A percentile compares a stretch with the other conserved stretches of the same genome.
These are phyloP conservation scores for Neopipo cinnamomea DNA, from an alignment of 2,113 vertebrate species.

Conservation along the genomic window DNA sequence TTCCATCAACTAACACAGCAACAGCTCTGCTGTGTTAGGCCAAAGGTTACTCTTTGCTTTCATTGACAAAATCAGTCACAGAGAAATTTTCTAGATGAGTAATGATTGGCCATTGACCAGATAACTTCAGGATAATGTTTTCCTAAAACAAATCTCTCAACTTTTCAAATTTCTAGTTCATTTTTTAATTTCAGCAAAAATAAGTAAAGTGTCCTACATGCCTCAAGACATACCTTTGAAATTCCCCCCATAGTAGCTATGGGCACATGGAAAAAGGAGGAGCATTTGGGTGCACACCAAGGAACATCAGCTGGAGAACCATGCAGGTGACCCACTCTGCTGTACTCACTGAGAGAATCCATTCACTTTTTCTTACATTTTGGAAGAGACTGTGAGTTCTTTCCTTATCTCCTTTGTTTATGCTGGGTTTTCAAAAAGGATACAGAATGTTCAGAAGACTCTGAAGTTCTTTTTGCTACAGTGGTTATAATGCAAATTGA, in stretches of 20 bases:
- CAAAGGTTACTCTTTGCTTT: not conserved
- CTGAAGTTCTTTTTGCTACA: not conserved
- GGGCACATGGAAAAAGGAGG: not conserved
- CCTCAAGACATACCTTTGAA: not conserved
- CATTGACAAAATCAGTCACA: not conserved
- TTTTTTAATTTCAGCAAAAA: not conserved
- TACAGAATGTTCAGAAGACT: not conserved
- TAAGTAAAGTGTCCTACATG: not conserved
- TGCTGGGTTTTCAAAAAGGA: not conserved
- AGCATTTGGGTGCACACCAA: not conserved
- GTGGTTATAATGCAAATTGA: not conserved
- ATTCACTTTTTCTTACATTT: not conserved
- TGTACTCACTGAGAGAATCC: not conserved
- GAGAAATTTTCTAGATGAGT: not conserved
- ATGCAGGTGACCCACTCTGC: not conserved
- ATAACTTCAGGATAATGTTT: not conserved
- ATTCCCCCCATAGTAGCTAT: not conserved
- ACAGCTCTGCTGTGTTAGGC: not conserved
- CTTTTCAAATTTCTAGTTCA: not conserved
- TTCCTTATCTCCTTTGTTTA: not conserved
- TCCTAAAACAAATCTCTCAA: not conserved
- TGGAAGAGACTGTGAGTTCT: not conserved
- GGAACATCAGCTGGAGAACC: not conserved
- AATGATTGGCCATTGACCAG: not conserved
- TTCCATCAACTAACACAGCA: not conserved